phyloP scores from a whole-genome alignment of 2,888 invertebrate genomes.

The Gymnocheta viridis region DNA sequence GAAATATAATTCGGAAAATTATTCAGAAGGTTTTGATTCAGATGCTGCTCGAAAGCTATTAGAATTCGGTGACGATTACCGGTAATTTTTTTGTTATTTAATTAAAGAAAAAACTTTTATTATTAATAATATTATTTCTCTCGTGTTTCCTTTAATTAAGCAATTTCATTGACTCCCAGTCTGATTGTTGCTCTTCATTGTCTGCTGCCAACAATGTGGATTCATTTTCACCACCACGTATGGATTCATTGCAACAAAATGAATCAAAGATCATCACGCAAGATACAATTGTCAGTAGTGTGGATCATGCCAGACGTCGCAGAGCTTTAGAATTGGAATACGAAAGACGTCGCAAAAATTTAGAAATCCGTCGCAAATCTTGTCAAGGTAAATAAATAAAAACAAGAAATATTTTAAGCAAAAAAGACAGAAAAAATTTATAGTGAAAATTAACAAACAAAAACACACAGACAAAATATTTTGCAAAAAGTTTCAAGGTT shows the following conservation, averaged over 20 bases:
- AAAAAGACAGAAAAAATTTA: neutral
- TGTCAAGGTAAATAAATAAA: slow-evolving; percentile 78
- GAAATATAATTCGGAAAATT: slow-evolving; percentile 94
- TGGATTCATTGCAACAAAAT: slow-evolving; percentile 81
- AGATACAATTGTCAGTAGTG: slow-evolving; percentile 80
- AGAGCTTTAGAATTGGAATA: slow-evolving; percentile 81
- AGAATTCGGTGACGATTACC: slow-evolving; percentile 95
- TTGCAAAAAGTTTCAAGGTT: slow-evolving; percentile 28
- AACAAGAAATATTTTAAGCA: slow-evolving; percentile 30
- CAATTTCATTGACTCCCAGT: slow-evolving; percentile 93
- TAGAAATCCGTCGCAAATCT: slow-evolving; percentile 80
- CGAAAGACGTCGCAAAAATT: slow-evolving; percentile 80
- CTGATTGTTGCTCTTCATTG: slow-evolving; percentile 91
- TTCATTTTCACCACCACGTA: slow-evolving; percentile 82
- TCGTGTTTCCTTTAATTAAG: slow-evolving; percentile 71
- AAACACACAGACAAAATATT: slow-evolving; percentile 38
- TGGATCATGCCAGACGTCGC: slow-evolving; percentile 81
- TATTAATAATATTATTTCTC: slow-evolving; percentile 15
- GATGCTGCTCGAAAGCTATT: slow-evolving; percentile 91
- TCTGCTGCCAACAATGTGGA: slow-evolving; percentile 85
- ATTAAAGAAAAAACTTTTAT: neutral
- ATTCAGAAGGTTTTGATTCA: slow-evolving; percentile 92
- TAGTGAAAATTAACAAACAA: slow-evolving; percentile 13
- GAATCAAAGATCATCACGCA: slow-evolving; percentile 79
- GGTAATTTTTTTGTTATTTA: slow-evolving; percentile 79